phyloP scores from a whole-genome alignment of 2,113 vertebrate genomes.

The Plotosus lineatus region DNA sequence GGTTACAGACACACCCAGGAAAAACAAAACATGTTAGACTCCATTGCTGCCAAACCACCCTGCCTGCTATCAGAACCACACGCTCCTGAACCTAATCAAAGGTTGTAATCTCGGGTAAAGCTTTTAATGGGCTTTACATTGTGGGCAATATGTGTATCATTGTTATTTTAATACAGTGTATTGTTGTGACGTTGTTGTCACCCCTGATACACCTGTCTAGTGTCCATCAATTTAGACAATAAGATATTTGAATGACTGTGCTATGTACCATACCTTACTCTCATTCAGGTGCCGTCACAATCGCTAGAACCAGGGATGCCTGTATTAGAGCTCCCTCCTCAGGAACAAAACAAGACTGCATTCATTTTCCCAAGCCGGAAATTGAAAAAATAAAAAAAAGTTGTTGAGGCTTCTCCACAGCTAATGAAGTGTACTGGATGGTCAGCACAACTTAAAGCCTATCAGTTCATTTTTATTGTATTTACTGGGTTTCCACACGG shows the following conservation, averaged over 20 bases:
- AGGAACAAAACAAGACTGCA: conserved; percentile 54
- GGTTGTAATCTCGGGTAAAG: background rate
- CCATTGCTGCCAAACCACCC: background rate
- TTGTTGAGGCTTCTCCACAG: background rate
- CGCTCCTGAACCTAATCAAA: conserved; percentile 13
- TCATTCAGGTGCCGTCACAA: conserved; percentile 43
- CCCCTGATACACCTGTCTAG: conserved; percentile 11
- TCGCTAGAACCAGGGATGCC: conserved; percentile 50
- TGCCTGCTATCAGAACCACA: conserved; percentile 3
- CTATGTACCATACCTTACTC: background rate
- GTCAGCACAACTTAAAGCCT: too few species aligned
- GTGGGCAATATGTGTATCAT: conserved; percentile 1
- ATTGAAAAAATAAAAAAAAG: background rate
- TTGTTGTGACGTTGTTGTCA: conserved; percentile 1
- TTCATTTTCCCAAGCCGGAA: conserved; percentile 2
- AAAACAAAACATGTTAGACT: background rate
- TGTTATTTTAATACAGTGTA: conserved; percentile 21
- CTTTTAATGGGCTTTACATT: conserved; percentile 21
- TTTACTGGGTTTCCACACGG: too few species aligned
- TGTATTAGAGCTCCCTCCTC: conserved; percentile 81
- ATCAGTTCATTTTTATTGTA: too few species aligned
- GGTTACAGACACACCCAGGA: background rate
- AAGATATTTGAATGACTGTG: conserved; percentile 13
- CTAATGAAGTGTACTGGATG: too few species aligned
- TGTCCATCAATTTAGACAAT: conserved; percentile 46